Base-by-base conservation (phyloP, 1,140 invertebrate species). In the Danaus plexippus region DNA sequence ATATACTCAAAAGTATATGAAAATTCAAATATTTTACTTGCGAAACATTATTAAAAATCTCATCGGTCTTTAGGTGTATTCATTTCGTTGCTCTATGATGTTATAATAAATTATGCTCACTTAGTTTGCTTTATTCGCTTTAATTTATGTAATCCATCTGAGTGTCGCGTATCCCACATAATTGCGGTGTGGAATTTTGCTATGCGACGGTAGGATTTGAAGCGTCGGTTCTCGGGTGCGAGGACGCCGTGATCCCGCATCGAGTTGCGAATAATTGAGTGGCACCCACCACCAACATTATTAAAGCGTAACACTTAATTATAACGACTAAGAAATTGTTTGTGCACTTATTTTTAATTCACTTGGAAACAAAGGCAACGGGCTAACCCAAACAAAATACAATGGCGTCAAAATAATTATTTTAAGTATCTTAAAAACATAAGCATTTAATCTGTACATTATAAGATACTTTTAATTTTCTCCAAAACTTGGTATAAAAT, bases 251-350 rank as follows among this genome's bases (percentile, higher is more conserved):
- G 80, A 82, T 78, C 79, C 64, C 72, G 79, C 81, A 85, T 85
- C 74, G 57, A 73, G 73, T 79, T 77, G 71, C 73, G 68, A 78
- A 82, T 82, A 85, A 82, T 85, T 79, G 73, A 82, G 74, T 71
- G 72, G 70, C 69, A 67, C 73, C 73, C 71, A 69, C 71, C 57
- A 66, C 63, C 71, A 59, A 47, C 55, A 60, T 46, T 64, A 58
- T 66, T 69, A 75, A 78, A 82, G 75, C 75, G 75, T 74, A 68
- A 70, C 77, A 62, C 80, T 81, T 85, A 82, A 85, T 82, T 82
- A 80, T 76, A 76, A 69, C 69, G 77, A 73, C 77, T 73, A 76
- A 80, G 69, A 74, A 77, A 63, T 69, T 64, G 69, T 77, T 77
- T 54, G 49, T 61, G 61, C 60, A 64, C 64, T 70, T 73, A 61